A percentile compares a stretch with the other conserved stretches of the same genome.
Conservation (phyloP, 2,113 vertebrate genomes). For the Nannospalax galili region DNA sequence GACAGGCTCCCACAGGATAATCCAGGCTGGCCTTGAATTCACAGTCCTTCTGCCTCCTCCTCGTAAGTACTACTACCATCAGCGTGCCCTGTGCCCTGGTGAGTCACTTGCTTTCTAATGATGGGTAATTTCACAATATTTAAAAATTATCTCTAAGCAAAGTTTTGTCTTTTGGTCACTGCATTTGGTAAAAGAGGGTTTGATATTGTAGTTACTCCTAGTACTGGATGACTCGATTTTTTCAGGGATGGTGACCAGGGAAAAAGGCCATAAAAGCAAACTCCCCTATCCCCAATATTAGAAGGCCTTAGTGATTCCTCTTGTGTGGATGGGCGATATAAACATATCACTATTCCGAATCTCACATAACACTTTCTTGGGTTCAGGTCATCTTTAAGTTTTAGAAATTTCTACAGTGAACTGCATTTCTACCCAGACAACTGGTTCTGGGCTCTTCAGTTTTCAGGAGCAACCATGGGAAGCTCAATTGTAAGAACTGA, state of each 20-base stretch:
- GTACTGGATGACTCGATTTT: background rate
- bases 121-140: constrained; percentile 7
- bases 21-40: background rate
- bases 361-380: background rate
- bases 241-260: background rate
- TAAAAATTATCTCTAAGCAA: constrained; percentile 20
- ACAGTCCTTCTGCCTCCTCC: background rate
- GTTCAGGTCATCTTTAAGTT: constrained; percentile 36
- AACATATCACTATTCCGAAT: background rate
- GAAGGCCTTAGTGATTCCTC: background rate
- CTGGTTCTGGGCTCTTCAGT: constrained; percentile 36
- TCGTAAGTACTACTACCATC: background rate
- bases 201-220: background rate
- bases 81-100: background rate
- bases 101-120: background rate
- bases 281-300: background rate
- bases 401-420: constrained; percentile 47
- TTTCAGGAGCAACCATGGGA: constrained; percentile 21
- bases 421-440: constrained; percentile 32
- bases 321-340: background rate
- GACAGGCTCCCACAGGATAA: background rate
- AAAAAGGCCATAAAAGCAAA: background rate
- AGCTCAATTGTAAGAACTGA: background rate
- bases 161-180: constrained; percentile 33
- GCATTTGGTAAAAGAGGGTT: background rate